Base-by-base conservation (phyloP, 2,888 invertebrate genomes). In the Sicus ferrugineus region DNA sequence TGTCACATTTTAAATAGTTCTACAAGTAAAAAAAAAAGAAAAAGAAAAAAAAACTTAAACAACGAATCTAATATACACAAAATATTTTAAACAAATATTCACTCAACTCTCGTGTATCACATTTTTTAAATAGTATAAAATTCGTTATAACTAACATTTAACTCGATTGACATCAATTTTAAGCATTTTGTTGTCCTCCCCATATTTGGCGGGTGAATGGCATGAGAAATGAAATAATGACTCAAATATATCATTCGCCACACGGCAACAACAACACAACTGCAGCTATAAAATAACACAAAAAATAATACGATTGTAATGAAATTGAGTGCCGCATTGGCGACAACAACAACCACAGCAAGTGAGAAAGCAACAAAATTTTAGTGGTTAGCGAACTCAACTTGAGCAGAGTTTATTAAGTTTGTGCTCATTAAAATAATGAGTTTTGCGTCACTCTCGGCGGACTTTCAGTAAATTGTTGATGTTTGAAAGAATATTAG, bases 181-280 rank as follows among this genome's bases (percentile, higher is more conserved):
- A 30, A 21, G 21, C 50, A 9, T 31, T 23, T 34, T 58, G 34
- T 58, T 58, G 11, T 16, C 34, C n/a, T 31, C 58, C 31, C 58
- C 58, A 21, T 30, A 34, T 58, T 31, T 31, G 58, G 30, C 30
- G n/a, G 7, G 58, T n/a, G n/a, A 58, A 58, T 31, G 58, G 23
- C 31, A 34, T 34, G 58, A 30, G n/a, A 34, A 23, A 58, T 31
- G 30, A 30, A 58, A 58, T 56, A 56, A 56, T 56, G 56, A 30
- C 56, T 56, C 58, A 19, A 58, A 58, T 58, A 19, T 34, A 7
- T 31, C 58, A 58, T 31, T 31, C 19, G 31, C 56, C 21, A 56
- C 28, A 28, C 11, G 16, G 28, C 56, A 28, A 46, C 11, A 56
- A 56, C 56, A 4, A 54, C n/a, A 21, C n/a, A 26, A 54, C 11